Conservation (phyloP, 2,888 invertebrate species). For the Mactromeris polynyma region DNA sequence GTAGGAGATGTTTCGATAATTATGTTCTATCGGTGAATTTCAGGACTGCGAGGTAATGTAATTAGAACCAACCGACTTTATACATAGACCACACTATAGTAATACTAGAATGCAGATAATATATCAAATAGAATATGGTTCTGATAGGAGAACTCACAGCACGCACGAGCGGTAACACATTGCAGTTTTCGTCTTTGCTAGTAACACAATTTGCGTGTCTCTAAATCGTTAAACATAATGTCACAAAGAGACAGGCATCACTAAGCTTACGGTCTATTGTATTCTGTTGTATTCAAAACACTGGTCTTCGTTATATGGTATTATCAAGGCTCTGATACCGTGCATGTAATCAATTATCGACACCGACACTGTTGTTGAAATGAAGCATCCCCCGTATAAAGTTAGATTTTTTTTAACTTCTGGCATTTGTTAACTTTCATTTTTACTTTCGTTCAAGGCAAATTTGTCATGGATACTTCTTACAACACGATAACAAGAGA, state of each 20-base stretch:
- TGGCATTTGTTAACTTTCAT: conserved; percentile 17
- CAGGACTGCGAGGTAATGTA: neutral
- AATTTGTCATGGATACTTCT: neutral
- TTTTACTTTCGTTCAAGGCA: neutral
- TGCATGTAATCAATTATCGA: neutral
- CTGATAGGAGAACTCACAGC: neutral
- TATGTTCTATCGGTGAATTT: neutral
- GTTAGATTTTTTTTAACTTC: neutral
- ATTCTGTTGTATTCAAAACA: neutral
- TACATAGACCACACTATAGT: neutral
- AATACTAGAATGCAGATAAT: neutral
- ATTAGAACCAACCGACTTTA: neutral
- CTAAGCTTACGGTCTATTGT: neutral
- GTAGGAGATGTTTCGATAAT: neutral
- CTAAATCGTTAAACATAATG: neutral
- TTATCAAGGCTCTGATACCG: neutral
- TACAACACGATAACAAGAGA: neutral
- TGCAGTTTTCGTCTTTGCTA: neutral
- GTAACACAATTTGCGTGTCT: neutral
- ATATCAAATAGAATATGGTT: no score
- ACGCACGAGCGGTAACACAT: neutral
- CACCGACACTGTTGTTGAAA: neutral
- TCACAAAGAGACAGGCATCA: neutral
- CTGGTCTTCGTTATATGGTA: neutral
- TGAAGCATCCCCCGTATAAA: neutral